Evolutionary conservation across 2,113 vertebrate genomes (phyloP), one percentile per base, ranked within the genome.

Genomic region (Mesoclemmys tuberculata): DNA sequence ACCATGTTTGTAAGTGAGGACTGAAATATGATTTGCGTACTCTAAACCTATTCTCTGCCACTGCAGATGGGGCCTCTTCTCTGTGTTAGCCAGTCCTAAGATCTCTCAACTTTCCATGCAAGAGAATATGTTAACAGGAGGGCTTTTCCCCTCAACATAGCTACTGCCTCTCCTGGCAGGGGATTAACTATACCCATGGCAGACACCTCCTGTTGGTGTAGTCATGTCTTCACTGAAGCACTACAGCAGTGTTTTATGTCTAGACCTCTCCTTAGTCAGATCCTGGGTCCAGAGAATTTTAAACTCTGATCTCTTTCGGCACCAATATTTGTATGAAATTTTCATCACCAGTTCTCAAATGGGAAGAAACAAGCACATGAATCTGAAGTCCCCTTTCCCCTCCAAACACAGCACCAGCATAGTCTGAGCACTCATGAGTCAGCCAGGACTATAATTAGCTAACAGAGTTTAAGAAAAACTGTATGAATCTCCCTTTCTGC

Each of bases 401-500:
- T 93, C 97, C 94, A 97, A 1, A 92, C 93, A 95, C 2, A 13
- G 96, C 96, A 95, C 97, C 84, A 80, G 97, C 94, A 71, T 96
- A 94, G 94, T 94, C 96, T 93, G 94, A 51, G 92, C 94, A 93
- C 96, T 88, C 91, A 96, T 97, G 95, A 97, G 95, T 93, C 96
- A 97, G 95, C 97, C 94, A 27, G 88, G 1, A 96, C 97, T 98
- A 98, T 98, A 98, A 97, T 97, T 98, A 97, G 97, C 97, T 98
- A 98, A 93, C 98, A 98, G 96, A 96, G 96, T 97, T 98, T 97
- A 97, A 97, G 97, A 97, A 98, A 98, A 97, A 81, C 94, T 97
- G 92, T n/a, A 98, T 98, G 98, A 98, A 98, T 98, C 98, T 98
- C 97, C 93, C 93, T 97, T 96, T 95, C 94, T 97, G 98, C 96